Base-by-base conservation (phyloP, 2,888 invertebrate species). In the Spialia ferax region DNA sequence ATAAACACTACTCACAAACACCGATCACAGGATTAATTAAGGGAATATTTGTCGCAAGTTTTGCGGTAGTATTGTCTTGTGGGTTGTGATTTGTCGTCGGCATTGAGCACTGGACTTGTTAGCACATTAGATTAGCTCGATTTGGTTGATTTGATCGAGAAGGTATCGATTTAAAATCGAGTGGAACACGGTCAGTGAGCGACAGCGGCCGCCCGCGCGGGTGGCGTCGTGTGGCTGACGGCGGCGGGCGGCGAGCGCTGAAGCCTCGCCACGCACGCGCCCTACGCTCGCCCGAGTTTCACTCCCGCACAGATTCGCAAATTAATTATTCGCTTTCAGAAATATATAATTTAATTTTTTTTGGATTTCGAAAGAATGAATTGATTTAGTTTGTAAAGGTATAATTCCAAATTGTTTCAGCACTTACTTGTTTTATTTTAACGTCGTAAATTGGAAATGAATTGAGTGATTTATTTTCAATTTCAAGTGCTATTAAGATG, bases 201-300 rank as follows among this genome's bases (percentile, higher is more conserved):
- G 76, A 77, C 76, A 74, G 73, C 88, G 87, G 82, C 87, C 89
- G 85, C 79, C 82, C 86, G 84, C 83, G 81, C 80, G 84, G 79
- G 73, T 78, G 79, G 80, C 86, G 84, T 79, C 80, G 80, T 77
- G 77, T 75, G 79, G 86, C 87, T 88, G 86, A 78, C 81, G 81
- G 75, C 73, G 75, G 78, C 78, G 78, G 84, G 82, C 81, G 77
- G 77, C 73, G 79, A 82, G 86, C 86, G 88, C 84, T 81, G 86
- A 82, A 84, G 82, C 79, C 84, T 77, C 73, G 80, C 63, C 78
- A 85, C 85, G 91, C 91, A 76, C 87, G 92, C 91, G 90, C 81
- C 81, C 79, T 73, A 72, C 74, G 80, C 85, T 86, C 86, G 80
- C 80, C 78, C 75, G 10, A 66, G 38, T n/a, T 42, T 71, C 73